Evolutionary conservation across 2,888 invertebrate species (phyloP), one percentile per base, ranked within the genome.

Genomic region (Thecophora atra): DNA sequence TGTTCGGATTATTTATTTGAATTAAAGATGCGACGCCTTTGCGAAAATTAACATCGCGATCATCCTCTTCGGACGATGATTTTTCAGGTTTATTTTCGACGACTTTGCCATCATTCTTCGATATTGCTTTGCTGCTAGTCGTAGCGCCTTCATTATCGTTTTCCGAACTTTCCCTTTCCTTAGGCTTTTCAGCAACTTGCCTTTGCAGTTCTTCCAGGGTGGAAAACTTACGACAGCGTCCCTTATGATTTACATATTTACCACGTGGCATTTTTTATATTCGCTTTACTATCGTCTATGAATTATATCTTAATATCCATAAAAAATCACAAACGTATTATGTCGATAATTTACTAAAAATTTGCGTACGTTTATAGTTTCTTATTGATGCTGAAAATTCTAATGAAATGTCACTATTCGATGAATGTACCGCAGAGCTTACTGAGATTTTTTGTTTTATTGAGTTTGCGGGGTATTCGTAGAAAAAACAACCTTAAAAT

Each of bases 1-100:
- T 91, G 87, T 98, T 98, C 44, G 98, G 98, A 89, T 98, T 98
- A 88, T 97, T 95, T 82, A 98, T 93, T 90, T 97, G 94, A 84
- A 98, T 98, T 81, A 98, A 89, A 81, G 94, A 95, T 75, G 94
- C 94, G 69, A 97, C 96, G 73, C 98, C 98, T 87, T 98, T 97
- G 1, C 93, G 92, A 85, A n/a, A n/a, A n/a, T n/a, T n/a, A n/a
- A 96, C 96, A 78, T 89, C 89, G 78, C 90, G 89, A 3, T 89
- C 89, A 62, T 89, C 88, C 87, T 89, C 90, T 73, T 90, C 85
- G 7, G 87, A 89, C 1, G n/a, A n/a, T n/a, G 75, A 75, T 63
- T 90, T 90, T 1, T 80, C 77, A 0, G 81, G 79, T 2, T 81
- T 82, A 4, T 81, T 81, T 3, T 79, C 80, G 2, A 82, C 81